Conservation (phyloP, 2,113 vertebrate genomes). For the Catagonus wagneri region DNA sequence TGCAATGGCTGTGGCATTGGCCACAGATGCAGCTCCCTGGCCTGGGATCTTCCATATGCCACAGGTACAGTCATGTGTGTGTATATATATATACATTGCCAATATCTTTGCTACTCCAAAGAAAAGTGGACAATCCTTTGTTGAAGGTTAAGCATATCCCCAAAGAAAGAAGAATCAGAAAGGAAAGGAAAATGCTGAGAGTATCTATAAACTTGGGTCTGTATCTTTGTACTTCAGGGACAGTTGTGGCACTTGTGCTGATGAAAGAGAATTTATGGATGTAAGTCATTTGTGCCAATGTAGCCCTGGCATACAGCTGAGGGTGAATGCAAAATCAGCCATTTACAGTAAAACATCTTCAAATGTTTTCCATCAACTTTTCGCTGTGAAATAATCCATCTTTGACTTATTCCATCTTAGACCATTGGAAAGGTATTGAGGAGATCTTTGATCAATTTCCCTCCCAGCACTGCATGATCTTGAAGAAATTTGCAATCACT, state of each 20-base stretch:
- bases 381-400: neutral
- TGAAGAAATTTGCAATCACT: conserved; percentile 37
- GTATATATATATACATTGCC: neutral
- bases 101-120: neutral
- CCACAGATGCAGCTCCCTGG: no score
- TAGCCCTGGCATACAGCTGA: neutral
- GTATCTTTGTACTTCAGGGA: neutral
- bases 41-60: no score
- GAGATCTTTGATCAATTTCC: neutral
- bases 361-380: neutral
- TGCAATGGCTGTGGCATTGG: no score
- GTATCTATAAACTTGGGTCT: neutral
- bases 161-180: neutral
- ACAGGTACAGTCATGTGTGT: no score
- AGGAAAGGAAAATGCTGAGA: conserved; percentile 1
- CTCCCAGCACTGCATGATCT: neutral
- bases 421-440: neutral
- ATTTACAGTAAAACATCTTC: neutral
- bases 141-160: neutral
- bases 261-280: neutral
- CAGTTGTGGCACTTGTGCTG: neutral
- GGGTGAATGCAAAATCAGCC: neutral
- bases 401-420: neutral
- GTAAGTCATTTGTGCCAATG: neutral
- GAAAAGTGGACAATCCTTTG: neutral